Evolutionary conservation across 2,888 invertebrate species (phyloP).

Genomic region (Axea sp.): DNA sequence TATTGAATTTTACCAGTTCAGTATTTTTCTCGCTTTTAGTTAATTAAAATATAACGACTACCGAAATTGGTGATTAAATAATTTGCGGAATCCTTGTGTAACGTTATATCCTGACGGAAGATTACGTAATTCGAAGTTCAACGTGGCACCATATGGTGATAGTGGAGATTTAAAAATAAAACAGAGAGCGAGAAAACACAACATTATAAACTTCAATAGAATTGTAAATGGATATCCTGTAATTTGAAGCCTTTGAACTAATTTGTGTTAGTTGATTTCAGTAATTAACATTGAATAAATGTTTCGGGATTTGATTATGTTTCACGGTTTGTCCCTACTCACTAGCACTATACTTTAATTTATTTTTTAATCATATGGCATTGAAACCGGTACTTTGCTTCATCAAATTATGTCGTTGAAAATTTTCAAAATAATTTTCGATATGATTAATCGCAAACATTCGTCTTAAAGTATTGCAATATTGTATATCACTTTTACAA

Average conservation of each 20-base stretch:
- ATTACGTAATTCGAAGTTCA: constrained; percentile 16
- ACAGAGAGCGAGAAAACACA: not conserved
- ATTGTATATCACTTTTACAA: constrained; percentile 15
- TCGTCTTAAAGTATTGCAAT: constrained; percentile 3
- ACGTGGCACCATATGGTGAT: constrained; percentile 13
- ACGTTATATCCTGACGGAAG: constrained; percentile 10
- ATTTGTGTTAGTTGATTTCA: too few relatives aligned
- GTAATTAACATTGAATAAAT: too few relatives aligned
- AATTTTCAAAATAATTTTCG: constrained; percentile 6
- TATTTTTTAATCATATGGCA: too few relatives aligned
- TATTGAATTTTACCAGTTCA: too few relatives aligned
- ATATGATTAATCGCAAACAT: constrained; percentile 1
- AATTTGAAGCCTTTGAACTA: constrained; percentile 16
- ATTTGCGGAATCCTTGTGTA: constrained; percentile 22
- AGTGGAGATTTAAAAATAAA: constrained; percentile 29
- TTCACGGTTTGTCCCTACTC: too few relatives aligned
- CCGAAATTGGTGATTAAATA: constrained; percentile 17
- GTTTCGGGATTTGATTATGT: too few relatives aligned
- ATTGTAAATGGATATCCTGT: constrained; percentile 19
- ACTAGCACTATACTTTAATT: too few relatives aligned
- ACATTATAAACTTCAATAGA: constrained; percentile 16
- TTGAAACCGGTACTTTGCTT: too few relatives aligned
- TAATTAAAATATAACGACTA: constrained; percentile 26
- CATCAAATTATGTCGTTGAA: too few relatives aligned
- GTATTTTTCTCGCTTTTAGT: too few relatives aligned